Evolutionary conservation across 2,888 invertebrate species (phyloP).

Genomic region (Eurytoma adleriae): DNA sequence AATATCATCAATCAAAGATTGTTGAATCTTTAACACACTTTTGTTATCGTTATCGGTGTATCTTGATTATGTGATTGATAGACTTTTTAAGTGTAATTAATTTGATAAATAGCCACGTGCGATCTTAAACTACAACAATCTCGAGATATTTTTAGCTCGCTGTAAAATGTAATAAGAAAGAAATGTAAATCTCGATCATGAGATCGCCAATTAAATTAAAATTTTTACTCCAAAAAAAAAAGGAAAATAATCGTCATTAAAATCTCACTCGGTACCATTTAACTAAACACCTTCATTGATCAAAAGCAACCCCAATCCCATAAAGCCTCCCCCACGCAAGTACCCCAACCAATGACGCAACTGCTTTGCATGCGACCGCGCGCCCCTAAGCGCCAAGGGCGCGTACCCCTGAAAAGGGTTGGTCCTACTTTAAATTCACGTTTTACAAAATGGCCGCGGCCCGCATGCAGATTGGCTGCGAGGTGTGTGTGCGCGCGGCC

Average conservation of each 20-base stretch:
- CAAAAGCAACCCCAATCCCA: constrained; percentile 2
- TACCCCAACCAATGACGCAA: background rate
- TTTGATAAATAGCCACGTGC: background rate
- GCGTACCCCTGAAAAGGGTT: constrained; percentile 32
- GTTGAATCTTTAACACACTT: constrained; percentile 27
- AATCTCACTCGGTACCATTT: no score
- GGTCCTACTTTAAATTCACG: constrained; percentile 65
- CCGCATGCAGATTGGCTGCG: constrained; percentile 74
- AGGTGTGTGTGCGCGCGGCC: constrained; percentile 60
- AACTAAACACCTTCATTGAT: background rate
- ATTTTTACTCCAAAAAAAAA: no score
- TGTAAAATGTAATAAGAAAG: no score
- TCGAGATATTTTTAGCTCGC: no score
- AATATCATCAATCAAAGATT: background rate
- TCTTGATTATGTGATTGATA: no score
- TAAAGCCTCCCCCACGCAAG: background rate
- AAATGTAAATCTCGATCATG: no score
- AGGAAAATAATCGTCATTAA: no score
- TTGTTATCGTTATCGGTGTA: background rate
- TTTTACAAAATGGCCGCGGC: constrained; percentile 70
- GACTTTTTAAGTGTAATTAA: background rate
- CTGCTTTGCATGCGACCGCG: constrained; percentile 45
- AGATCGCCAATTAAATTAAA: no score
- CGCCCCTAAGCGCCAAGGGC: constrained; percentile 1
- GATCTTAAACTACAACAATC: no score